phyloP scores from a whole-genome alignment of 2,797 vertebrate species.

The Pampus argenteus region DNA sequence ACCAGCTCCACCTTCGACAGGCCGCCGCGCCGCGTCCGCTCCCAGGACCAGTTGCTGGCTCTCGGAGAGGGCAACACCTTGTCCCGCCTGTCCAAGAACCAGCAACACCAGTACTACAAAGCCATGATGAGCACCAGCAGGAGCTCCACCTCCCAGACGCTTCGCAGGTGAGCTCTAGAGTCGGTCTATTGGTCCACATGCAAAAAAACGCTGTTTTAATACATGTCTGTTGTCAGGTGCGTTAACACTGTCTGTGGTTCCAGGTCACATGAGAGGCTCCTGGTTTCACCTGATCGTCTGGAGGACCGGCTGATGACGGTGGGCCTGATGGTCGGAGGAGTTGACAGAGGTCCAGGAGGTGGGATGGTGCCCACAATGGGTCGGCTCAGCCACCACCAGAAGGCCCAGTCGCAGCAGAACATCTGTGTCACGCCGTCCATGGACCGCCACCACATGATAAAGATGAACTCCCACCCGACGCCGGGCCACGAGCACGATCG shows the following conservation, averaged over 20 bases:
- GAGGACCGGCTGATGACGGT: slow-evolving; percentile 80
- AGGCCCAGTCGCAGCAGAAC: slow-evolving; percentile 90
- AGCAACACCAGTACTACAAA: slow-evolving; percentile 88
- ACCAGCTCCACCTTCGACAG: slow-evolving; percentile 80
- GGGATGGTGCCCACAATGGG: slow-evolving; percentile 82
- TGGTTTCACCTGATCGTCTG: slow-evolving; percentile 83
- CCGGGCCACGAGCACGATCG: slow-evolving; percentile 85
- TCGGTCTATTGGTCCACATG: no score
- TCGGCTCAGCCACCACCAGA: slow-evolving; percentile 86
- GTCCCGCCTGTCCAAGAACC: slow-evolving; percentile 85
- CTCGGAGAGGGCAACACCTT: slow-evolving; percentile 85
- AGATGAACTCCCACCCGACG: slow-evolving; percentile 91
- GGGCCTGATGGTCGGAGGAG: slow-evolving; percentile 66
- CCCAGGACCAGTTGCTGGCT: slow-evolving; percentile 90
- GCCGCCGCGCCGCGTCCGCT: slow-evolving; percentile 90
- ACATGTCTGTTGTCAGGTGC: no score
- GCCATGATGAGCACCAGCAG: slow-evolving; percentile 83
- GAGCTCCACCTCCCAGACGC: slow-evolving; percentile 77
- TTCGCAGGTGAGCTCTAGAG: slow-evolving; percentile 74
- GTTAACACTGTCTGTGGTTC: not conserved
- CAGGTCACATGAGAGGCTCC: slow-evolving; percentile 86
- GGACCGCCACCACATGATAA: slow-evolving; percentile 91
- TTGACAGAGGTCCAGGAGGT: slow-evolving; percentile 60
- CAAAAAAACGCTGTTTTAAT: no score
- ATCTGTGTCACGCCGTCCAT: slow-evolving; percentile 86